Percentiles rank a stretch among this genome's conserved stretches.
Conservation (phyloP, 2,797 vertebrate species). For the Sphenodon punctatus region DNA sequence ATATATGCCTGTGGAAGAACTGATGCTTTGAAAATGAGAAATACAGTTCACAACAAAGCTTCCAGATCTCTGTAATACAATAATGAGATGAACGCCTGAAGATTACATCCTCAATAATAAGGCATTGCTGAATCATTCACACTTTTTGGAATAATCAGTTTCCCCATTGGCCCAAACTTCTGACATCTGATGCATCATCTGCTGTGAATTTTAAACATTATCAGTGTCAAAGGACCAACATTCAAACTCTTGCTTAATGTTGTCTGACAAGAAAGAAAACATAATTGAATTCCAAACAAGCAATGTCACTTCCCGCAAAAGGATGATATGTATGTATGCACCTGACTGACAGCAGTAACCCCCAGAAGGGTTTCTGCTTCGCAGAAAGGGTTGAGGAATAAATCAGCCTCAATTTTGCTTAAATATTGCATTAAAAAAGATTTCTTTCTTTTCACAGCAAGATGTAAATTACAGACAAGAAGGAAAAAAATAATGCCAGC, state of each 20-base stretch:
- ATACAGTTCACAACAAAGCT: not conserved
- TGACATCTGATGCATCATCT: conserved; percentile 38
- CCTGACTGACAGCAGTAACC: conserved; percentile 24
- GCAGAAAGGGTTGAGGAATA: not conserved
- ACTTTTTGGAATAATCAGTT: conserved; percentile 19
- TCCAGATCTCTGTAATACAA: not conserved
- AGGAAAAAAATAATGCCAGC: not conserved
- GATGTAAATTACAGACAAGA: not conserved
- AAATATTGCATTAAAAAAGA: not conserved
- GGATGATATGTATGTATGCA: not conserved
- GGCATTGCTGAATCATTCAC: conserved; percentile 6
- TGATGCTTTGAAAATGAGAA: conserved; percentile 6
- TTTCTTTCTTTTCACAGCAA: accelerated
- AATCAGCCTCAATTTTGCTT: not conserved
- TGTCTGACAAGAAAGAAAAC: conserved; percentile 50
- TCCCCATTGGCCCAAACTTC: conserved; percentile 17
- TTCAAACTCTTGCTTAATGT: conserved; percentile 51
- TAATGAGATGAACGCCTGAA: conserved; percentile 13
- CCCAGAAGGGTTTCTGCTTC: not conserved
- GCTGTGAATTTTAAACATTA: conserved; percentile 36
- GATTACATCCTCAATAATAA: not conserved
- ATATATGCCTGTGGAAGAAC: not conserved
- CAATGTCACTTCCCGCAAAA: conserved; percentile 42
- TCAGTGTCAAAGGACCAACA: conserved; percentile 42
- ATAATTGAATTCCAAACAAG: conserved; percentile 56